Evolutionary conservation across 2,113 vertebrate genomes (phyloP).

Genomic region (Ancistrus triradiatus): DNA sequence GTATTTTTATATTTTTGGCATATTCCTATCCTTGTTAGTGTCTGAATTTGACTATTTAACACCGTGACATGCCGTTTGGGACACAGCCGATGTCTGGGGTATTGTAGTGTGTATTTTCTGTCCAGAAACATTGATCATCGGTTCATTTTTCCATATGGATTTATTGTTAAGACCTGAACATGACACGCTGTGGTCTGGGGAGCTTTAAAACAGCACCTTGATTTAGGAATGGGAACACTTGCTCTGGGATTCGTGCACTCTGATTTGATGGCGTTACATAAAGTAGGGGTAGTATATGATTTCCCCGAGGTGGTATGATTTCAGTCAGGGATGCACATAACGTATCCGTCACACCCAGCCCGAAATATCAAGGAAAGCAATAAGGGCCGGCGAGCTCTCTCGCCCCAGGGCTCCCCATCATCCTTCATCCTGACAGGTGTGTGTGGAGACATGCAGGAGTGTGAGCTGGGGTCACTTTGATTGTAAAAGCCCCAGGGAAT

Average conservation of each 20-base stretch:
- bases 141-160: no score
- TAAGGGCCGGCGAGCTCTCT: constrained; percentile 17
- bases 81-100: no score
- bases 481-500: not conserved
- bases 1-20: no score
- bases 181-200: not conserved
- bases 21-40: no score
- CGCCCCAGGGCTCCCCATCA: constrained; percentile 4
- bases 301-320: constrained; percentile 15
- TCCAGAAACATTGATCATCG: no score
- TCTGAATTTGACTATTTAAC: no score
- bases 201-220: not conserved
- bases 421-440: constrained; percentile 40
- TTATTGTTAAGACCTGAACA: no score
- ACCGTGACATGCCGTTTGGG: no score
- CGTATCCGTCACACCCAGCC: not conserved
- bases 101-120: no score
- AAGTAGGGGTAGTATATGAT: not conserved
- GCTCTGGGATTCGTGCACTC: not conserved
- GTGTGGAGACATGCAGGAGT: constrained; percentile 23
- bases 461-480: constrained; percentile 31
- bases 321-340: constrained; percentile 27
- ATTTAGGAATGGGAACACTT: not conserved
- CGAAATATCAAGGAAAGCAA: constrained; percentile 28
- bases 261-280: not conserved